Evolutionary conservation across 2,113 vertebrate species (phyloP).

Genomic region (Lipophrys pholis): DNA sequence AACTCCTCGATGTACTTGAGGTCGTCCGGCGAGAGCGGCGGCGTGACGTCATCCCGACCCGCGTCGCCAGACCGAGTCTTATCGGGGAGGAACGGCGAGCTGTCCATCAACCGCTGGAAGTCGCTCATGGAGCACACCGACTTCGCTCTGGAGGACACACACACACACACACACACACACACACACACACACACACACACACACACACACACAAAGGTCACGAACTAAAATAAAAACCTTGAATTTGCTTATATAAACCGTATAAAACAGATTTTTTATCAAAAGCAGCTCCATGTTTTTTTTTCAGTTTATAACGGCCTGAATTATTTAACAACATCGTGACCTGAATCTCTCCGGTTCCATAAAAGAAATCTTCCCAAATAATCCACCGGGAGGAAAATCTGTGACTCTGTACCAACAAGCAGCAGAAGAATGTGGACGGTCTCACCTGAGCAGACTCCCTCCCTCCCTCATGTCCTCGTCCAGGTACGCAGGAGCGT

Average conservation of each 20-base stretch:
- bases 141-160: constrained; percentile 87
- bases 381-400: constrained; percentile 12
- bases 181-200: no score
- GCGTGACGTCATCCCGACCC: constrained; percentile 89
- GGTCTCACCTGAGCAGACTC: constrained; percentile 92
- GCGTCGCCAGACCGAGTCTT: constrained; percentile 84
- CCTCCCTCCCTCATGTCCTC: constrained; percentile 89
- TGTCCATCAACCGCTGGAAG: constrained; percentile 97
- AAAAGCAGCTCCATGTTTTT: constrained; percentile 1
- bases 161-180: neutral
- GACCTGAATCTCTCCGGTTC: constrained; percentile 31
- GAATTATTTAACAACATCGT: constrained; percentile 49
- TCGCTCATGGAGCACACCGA: constrained; percentile 99
- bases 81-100: constrained; percentile 96
- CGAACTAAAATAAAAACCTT: no score
- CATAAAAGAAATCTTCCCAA: constrained; percentile 15
- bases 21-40: constrained; percentile 96
- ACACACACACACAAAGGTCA: no score
- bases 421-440: neutral
- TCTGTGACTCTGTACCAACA: constrained; percentile 32
- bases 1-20: constrained; percentile 99
- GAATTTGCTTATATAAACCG: no score
- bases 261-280: no score
- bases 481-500: constrained; percentile 78
- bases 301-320: constrained; percentile 31